These are phyloP conservation scores for Drosophila leonis DNA, from an alignment of 2,888 invertebrate genomes.

Conservation along the genomic window DNA sequence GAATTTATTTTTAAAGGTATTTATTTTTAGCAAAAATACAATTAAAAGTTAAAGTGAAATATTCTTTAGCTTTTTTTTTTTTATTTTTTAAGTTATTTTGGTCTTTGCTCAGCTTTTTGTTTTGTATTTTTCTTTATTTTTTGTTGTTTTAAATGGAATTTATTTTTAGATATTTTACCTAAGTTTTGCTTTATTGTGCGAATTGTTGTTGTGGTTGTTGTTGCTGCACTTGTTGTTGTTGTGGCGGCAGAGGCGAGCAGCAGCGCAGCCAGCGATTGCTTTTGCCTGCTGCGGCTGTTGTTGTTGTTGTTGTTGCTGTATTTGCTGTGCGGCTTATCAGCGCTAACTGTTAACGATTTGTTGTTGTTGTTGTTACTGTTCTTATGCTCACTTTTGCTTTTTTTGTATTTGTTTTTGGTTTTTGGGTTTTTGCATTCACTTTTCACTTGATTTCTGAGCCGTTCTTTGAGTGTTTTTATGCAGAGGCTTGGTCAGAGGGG, in stretches of 20 bases:
- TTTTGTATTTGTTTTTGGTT: background rate
- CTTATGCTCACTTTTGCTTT: conserved; percentile 24
- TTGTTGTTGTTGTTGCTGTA: conserved; percentile 34
- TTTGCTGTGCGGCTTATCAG: conserved; percentile 50
- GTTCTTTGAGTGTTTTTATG: conserved; percentile 14
- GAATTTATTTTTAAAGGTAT: conserved; percentile 31
- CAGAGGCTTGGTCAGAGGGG: background rate
- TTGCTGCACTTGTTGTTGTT: conserved; percentile 41
- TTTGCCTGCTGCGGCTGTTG: conserved; percentile 14
- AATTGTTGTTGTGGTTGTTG: conserved; percentile 50
- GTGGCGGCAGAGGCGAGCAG: conserved; percentile 36
- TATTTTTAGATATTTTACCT: conserved; percentile 83
- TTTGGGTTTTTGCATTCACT: conserved; percentile 24
- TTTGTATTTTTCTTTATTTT: conserved; percentile 45
- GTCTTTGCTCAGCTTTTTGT: conserved; percentile 25
- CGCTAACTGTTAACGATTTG: conserved; percentile 22
- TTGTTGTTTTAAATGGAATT: conserved; percentile 72
- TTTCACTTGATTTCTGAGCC: conserved; percentile 34
- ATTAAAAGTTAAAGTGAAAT: conserved; percentile 15
- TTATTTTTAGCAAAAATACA: conserved; percentile 53
- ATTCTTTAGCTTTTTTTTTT: background rate
- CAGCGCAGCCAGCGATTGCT: conserved; percentile 23
- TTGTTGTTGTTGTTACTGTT: conserved; percentile 32
- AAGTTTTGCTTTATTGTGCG: conserved; percentile 75
- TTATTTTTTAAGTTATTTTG: conserved; percentile 30